phyloP scores from a whole-genome alignment of 2,797 vertebrate species.

The Schizothorax lantsangensis region DNA sequence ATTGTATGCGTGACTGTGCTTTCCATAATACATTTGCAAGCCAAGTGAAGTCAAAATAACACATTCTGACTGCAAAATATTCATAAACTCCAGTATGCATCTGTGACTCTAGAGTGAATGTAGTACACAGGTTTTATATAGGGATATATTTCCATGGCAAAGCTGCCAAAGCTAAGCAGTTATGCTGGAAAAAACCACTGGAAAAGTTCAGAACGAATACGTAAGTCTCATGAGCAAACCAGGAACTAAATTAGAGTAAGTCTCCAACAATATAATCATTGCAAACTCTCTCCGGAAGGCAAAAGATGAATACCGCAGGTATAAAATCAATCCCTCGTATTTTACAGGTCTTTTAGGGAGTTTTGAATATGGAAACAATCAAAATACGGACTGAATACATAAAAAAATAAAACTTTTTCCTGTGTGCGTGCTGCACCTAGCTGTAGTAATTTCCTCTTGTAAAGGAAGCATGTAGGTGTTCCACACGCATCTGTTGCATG shows the following conservation, averaged over 20 bases:
- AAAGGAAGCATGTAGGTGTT: slow-evolving; percentile 28
- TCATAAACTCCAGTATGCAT: neutral
- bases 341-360: neutral
- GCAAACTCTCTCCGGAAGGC: neutral
- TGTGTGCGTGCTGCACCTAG: neutral
- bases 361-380: neutral
- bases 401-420: neutral
- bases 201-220: slow-evolving; percentile 23
- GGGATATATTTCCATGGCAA: slow-evolving; percentile 31
- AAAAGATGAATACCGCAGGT: neutral
- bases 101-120: neutral
- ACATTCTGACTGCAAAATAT: slow-evolving; percentile 32
- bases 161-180: slow-evolving; percentile 52
- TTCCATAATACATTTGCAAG: slow-evolving; percentile 22
- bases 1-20: slow-evolving; percentile 5
- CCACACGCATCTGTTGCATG: slow-evolving; percentile 29
- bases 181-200: slow-evolving; percentile 39
- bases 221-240: slow-evolving; percentile 37
- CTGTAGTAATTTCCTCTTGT: slow-evolving; percentile 50
- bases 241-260: slow-evolving; percentile 9
- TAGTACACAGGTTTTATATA: slow-evolving; percentile 31
- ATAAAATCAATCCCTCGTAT: neutral
- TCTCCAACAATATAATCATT: neutral
- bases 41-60: slow-evolving; percentile 32
- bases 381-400: neutral